Evolutionary conservation across 1,140 invertebrate species (phyloP).

Genomic region (Thereuonema tuberculata): DNA sequence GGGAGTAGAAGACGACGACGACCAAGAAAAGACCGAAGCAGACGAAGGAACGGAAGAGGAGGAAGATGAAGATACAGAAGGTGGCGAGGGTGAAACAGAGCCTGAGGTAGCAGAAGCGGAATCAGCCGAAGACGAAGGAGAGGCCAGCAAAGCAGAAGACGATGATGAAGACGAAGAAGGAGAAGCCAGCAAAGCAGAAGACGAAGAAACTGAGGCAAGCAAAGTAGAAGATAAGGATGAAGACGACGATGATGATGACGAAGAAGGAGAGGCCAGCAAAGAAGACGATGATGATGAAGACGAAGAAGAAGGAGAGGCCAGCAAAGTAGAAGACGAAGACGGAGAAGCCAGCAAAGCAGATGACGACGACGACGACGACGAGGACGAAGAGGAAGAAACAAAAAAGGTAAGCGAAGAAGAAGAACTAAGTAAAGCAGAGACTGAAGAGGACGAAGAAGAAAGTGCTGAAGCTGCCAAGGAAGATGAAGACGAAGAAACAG

Average conservation of each 20-base stretch:
- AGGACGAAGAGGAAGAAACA: background rate
- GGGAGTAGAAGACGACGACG: conserved; percentile 15
- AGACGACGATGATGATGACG: background rate
- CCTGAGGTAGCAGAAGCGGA: no score
- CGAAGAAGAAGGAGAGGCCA: conserved; percentile 9
- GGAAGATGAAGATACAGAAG: conserved; percentile 5
- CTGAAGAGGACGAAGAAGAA: conserved; percentile 5
- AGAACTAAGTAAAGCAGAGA: conserved; percentile 5
- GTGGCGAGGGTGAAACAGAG: conserved; percentile 4
- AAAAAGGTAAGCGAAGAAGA: background rate
- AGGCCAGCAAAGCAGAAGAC: background rate
- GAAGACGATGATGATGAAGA: conserved; percentile 3
- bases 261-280: background rate
- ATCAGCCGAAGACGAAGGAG: background rate
- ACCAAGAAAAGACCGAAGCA: conserved; percentile 1
- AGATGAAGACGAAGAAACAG: conserved; percentile 1
- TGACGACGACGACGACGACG: conserved; percentile 8
- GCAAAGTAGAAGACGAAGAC: background rate
- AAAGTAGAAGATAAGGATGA: conserved; percentile 11
- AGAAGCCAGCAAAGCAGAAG: conserved; percentile 16
- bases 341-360: conserved; percentile 7
- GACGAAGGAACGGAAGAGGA: background rate
- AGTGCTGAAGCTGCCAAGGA: background rate
- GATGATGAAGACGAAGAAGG: conserved; percentile 2
- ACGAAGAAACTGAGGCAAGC: conserved; percentile 16